Evolutionary conservation across 2,888 invertebrate genomes (phyloP), one percentile per base, ranked within the genome.

Genomic region (Oxycera nigricornis): DNA sequence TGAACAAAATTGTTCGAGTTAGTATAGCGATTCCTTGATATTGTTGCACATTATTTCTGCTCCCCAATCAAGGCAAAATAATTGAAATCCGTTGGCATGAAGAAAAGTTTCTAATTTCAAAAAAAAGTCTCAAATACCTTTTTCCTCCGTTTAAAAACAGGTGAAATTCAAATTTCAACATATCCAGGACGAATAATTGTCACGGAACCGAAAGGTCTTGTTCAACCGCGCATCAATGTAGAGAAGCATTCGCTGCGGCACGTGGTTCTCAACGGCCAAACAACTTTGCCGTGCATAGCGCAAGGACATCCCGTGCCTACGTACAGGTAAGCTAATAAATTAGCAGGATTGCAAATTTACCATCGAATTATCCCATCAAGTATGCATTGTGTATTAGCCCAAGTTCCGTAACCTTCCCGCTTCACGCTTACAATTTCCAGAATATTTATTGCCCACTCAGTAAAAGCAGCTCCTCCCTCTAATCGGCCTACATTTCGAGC

Each of bases 261-360:
- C 79, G 90, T 90, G 76, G 89, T 89, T 77, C 88, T 90, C 76
- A 93, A 93, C 41, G 91, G 91, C 76, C 91, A 92, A 82, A 90
- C 92, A 79, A 90, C 90, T 78, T 84, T 94, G 79, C 91, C 93
- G 59, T 94, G 93, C 84, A 91, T 91, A 31, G 93, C 93, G 73
- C 93, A 93, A 85, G 93, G 92, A 77, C 91, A 92, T 88, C 93
- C 93, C 2, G 91, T 93, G 75, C 93, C 94, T 74, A 90, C 89
- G 76, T 93, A 92, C 86, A 90, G 92, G 91, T 91, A 83, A 87
- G 86, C 41, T 35, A 52, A 57, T 72, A 72, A 57, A 57, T 72
- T 52, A n/a, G 30, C 50, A 14, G 17, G 31, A 70, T 14, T 9
- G 39, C 24, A 65, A 17, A 65, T 24, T 65, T 65, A 22, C 65